Conservation (phyloP, 2,888 invertebrate genomes). For the Griposia aprilina region DNA sequence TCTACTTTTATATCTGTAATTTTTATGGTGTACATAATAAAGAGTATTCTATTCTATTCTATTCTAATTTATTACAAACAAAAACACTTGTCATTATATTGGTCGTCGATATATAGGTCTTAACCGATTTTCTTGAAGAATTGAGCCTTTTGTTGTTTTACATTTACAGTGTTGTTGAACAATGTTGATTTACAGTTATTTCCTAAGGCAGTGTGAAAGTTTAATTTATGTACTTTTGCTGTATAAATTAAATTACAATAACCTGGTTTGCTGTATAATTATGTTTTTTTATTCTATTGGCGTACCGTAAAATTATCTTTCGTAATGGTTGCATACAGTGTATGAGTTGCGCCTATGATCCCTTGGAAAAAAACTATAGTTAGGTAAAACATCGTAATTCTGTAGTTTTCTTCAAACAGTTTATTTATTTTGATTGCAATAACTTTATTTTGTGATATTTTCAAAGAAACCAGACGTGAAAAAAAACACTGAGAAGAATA, state of each 20-base stretch:
- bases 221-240: neutral
- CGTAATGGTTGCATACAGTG: neutral
- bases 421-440: neutral
- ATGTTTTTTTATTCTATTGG: neutral
- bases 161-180: neutral
- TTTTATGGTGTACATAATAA: no score
- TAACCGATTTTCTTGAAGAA: no score
- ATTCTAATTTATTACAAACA: neutral
- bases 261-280: neutral
- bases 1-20: no score
- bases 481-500: neutral
- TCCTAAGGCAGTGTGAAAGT: neutral
- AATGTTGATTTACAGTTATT: neutral
- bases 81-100: neutral
- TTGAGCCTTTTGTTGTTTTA: no score
- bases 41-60: no score
- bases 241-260: neutral
- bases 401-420: neutral
- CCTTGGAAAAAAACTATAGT: neutral
- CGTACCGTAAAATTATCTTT: neutral
- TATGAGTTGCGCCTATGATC: neutral
- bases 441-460: no score
- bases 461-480: neutral
- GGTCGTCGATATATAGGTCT: no score
- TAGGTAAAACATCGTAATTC: neutral